These are phyloP conservation scores for Charina bottae DNA, from an alignment of 2,113 vertebrate genomes.

Conservation along the genomic window DNA sequence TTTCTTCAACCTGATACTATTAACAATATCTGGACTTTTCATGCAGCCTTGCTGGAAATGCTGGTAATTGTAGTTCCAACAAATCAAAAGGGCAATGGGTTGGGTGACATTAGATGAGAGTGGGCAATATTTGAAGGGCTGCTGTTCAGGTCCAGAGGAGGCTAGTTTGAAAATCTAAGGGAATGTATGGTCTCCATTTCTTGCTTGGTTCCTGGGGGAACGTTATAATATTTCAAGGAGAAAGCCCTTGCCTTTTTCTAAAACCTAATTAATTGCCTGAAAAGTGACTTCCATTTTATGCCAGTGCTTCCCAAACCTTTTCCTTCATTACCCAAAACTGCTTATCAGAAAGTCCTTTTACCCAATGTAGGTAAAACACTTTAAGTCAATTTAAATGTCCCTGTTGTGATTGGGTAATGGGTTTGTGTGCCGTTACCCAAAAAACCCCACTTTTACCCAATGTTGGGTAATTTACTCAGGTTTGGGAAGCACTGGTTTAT, in stretches of 20 bases:
- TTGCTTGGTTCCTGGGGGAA: neutral
- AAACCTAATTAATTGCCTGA: neutral
- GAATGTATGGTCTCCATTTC: neutral
- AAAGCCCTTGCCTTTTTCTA: neutral
- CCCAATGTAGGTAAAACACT: too few species aligned
- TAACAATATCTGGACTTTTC: neutral
- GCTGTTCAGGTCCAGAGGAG: neutral
- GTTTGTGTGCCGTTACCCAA: too few species aligned
- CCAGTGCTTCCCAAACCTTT: too few species aligned
- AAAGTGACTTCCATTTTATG: neutral
- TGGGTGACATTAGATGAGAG: neutral
- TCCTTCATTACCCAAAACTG: too few species aligned
- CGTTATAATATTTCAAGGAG: neutral
- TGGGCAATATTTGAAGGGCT: neutral
- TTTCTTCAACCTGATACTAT: neutral
- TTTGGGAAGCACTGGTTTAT: neutral
- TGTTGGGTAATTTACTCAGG: too few species aligned
- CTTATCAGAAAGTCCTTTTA: too few species aligned
- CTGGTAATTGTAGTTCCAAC: neutral
- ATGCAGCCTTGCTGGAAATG: neutral
- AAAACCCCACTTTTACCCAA: too few species aligned
- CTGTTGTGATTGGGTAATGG: too few species aligned
- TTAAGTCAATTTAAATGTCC: too few species aligned
- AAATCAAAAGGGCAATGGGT: neutral
- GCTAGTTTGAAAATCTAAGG: neutral